Percentiles rank a stretch among this genome's conserved stretches.
Evolutionary conservation across 2,888 invertebrate genomes (phyloP).

Genomic region (Agrotis exclamationis): DNA sequence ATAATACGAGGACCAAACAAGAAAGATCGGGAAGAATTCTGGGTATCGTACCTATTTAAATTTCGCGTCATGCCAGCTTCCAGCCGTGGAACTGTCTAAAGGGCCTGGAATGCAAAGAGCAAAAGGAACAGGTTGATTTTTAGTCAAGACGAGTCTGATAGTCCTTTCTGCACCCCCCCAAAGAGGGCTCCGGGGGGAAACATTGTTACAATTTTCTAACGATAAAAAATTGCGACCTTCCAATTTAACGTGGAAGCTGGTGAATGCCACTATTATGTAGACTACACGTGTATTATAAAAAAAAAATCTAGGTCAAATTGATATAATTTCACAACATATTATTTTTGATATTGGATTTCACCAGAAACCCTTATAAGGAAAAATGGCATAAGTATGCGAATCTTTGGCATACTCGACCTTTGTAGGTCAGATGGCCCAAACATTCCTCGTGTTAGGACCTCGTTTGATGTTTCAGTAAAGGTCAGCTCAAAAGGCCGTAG

Average conservation of each 20-base stretch:
- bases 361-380: neutral
- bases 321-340: neutral
- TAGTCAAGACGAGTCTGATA: too few relatives aligned
- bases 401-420: slow-evolving; percentile 49
- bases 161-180: too few relatives aligned
- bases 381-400: slow-evolving; percentile 30
- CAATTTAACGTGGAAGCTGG: too few relatives aligned
- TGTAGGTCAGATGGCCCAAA: slow-evolving; percentile 29
- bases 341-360: neutral
- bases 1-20: neutral
- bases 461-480: slow-evolving; percentile 69
- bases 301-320: neutral
- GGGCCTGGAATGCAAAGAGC: too few relatives aligned
- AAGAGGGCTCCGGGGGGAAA: too few relatives aligned
- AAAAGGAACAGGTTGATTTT: too few relatives aligned
- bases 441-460: slow-evolving; percentile 7
- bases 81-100: too few relatives aligned
- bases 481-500: slow-evolving; percentile 71
- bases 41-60: neutral
- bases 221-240: too few relatives aligned
- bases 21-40: neutral
- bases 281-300: too few relatives aligned
- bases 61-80: neutral
- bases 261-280: too few relatives aligned
- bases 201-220: too few relatives aligned